phyloP scores from a whole-genome alignment of 2,888 invertebrate species.

The Apamea sordens region DNA sequence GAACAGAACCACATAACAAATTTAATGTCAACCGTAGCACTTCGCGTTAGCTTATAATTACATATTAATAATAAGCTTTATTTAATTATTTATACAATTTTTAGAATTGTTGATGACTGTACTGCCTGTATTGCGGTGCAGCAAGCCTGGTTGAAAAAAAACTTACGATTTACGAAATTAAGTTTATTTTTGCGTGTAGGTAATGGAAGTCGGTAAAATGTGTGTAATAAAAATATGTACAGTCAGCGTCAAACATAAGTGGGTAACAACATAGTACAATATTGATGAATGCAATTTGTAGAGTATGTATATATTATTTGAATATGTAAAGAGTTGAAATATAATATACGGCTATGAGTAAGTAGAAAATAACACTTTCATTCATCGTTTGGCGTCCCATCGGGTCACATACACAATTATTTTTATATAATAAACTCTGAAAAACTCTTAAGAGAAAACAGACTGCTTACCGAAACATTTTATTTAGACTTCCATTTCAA shows the following conservation, averaged over 20 bases:
- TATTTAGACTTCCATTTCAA: constrained; percentile 58
- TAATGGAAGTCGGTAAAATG: constrained; percentile 58
- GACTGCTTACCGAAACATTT: constrained; percentile 13
- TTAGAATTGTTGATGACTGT: constrained; percentile 44
- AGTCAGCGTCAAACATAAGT: constrained; percentile 22
- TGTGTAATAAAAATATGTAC: constrained; percentile 2
- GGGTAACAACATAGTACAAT: constrained; percentile 16
- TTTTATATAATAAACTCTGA: not conserved
- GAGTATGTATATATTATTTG: not conserved
- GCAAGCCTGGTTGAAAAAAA: constrained; percentile 41
- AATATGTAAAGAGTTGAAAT: constrained; percentile 6
- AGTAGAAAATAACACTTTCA: constrained; percentile 24
- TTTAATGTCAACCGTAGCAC: constrained; percentile 63
- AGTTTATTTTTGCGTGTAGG: constrained; percentile 32
- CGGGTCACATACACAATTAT: not conserved
- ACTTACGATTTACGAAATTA: not conserved
- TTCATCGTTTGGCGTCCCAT: constrained; percentile 34
- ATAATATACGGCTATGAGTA: not conserved
- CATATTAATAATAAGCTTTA: constrained; percentile 54
- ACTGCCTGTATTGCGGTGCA: constrained; percentile 62
- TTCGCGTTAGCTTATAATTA: constrained; percentile 61
- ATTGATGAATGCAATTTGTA: not conserved
- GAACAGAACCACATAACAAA: constrained; percentile 76
- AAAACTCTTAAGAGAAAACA: not conserved
- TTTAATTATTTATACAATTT: constrained; percentile 54